Evolutionary conservation across 2,888 invertebrate species (phyloP), one percentile per base, ranked within the genome.

Genomic region (Synanthedon formicaeformis): DNA sequence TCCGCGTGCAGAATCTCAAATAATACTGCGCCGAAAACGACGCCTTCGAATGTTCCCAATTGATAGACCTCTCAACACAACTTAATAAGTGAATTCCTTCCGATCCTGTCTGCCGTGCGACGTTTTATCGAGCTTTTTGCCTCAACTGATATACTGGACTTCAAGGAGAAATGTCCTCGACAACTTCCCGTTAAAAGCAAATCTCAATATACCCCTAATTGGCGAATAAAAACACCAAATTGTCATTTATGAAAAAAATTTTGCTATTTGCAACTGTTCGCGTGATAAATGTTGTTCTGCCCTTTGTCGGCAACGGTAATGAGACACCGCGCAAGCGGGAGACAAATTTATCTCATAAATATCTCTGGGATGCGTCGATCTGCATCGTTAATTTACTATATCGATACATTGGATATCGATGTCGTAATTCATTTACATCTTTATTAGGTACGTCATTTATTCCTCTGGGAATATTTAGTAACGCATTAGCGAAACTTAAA

Each of bases 271-370:
- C 78, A 78, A 78, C 75, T 75, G 78, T 78, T 76, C 51, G 57
- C 63, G 72, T 83, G 82, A 84, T 81, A 81, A 85, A 84, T 81
- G 76, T 62, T 62, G 66, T 61, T 62, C 64, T 67, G 58, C 55
- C 60, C 83, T 85, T 85, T 86, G 85, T 83, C 85, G 85, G 85
- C 76, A 60, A 58, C 68, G 55, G 70, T 82, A 85, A 85, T 84
- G 81, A 82, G 81, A 78, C 78, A 64, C 72, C 66, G 68, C 60
- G 71, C 75, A 68, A 71, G 67, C 67, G 66, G 65, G 73, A 75
- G 81, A 85, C 83, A 85, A 85, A 85, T 86, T 83, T 74, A 76
- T 71, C 75, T 71, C 82, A 81, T 82, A 85, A 85, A 84, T 85
- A 78, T 81, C 76, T 69, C 67, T 58, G 67, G 69, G 78, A 78